Base-by-base conservation (phyloP, 1,140 invertebrate species). In the Drosophila pseudoananassae region DNA sequence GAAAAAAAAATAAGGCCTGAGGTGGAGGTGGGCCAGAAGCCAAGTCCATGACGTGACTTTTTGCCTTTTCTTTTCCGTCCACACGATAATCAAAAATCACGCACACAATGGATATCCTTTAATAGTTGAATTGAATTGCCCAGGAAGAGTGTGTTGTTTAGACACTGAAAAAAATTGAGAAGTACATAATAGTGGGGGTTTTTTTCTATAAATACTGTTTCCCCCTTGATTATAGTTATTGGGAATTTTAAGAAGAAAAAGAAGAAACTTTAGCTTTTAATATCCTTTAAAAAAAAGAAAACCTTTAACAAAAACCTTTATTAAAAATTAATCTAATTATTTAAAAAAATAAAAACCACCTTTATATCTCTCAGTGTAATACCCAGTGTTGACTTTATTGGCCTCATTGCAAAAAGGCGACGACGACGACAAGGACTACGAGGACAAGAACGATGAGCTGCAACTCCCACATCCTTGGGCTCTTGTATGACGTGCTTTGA, bases 51-150 rank as follows among this genome's bases (percentile, higher is more conserved):
- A 87, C 82, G 83, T 87, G 82, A 82, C 77, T 81, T 65, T 36
- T 60, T 66, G 68, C 43, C 68, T 51, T 69, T 69, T 66, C 63
- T 54, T 49, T 68, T 68, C 20, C 43, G 27, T 15, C 27, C 53
- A 33, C 29, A 66, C 79, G 79, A 83, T 83, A 83, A 83, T 83
- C 79, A 83, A 76, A 76, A 76, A 76, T 76, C 73, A 76, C 63
- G 64, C 59, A 75, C 77, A 85, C 69, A 82, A 87, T 85, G 82
- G 68, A 58, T 81, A 36, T 52, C 76, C 45, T 64, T 78, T 85
- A 82, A 88, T 87, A 87, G 82, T 88, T 82, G 78, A 87, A 87
- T 87, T 88, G 69, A 81, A 87, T 87, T 82, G 82, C 82, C 66
- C 73, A 75, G 57, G 71, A 53, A 49, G 36, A 64, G 54, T 36